Evolutionary conservation across 2,797 vertebrate genomes (phyloP).

Genomic region (Rhynchonycteris naso): DNA sequence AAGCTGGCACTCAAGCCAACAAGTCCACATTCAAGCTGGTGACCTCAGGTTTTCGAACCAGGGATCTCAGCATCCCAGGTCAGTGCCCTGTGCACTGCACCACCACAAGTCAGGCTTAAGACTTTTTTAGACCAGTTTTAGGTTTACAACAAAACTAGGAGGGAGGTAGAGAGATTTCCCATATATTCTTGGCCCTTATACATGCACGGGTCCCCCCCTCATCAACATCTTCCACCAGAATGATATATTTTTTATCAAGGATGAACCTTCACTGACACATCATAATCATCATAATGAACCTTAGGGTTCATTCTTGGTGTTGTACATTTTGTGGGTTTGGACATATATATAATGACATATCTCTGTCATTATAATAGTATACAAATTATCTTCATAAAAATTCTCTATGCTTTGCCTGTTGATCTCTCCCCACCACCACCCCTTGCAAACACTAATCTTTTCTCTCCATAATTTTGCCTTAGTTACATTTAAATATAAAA

Average conservation of each 20-base stretch:
- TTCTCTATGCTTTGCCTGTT: background rate
- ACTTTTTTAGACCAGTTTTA: background rate
- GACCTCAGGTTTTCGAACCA: too few relatives aligned
- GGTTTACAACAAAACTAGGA: background rate
- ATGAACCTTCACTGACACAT: background rate
- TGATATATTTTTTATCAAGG: background rate
- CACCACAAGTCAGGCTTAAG: too few relatives aligned
- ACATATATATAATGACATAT: background rate
- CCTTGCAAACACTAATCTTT: background rate
- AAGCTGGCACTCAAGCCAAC: too few relatives aligned
- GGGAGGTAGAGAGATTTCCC: background rate
- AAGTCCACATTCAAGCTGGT: too few relatives aligned
- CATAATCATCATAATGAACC: background rate
- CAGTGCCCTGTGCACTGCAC: too few relatives aligned
- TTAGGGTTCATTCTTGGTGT: background rate
- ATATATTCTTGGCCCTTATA: background rate
- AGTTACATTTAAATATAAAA: constrained; percentile 14
- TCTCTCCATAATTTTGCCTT: background rate
- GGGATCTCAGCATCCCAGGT: too few relatives aligned
- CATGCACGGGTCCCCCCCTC: background rate
- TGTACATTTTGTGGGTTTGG: background rate
- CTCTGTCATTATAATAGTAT: background rate
- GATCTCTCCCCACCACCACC: background rate
- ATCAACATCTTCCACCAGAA: background rate
- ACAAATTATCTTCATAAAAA: background rate